A percentile compares a stretch with the other conserved stretches of the same genome.
phyloP scores from a whole-genome alignment of 2,113 vertebrate species.

The Hypocryptadius cinnamomeus region DNA sequence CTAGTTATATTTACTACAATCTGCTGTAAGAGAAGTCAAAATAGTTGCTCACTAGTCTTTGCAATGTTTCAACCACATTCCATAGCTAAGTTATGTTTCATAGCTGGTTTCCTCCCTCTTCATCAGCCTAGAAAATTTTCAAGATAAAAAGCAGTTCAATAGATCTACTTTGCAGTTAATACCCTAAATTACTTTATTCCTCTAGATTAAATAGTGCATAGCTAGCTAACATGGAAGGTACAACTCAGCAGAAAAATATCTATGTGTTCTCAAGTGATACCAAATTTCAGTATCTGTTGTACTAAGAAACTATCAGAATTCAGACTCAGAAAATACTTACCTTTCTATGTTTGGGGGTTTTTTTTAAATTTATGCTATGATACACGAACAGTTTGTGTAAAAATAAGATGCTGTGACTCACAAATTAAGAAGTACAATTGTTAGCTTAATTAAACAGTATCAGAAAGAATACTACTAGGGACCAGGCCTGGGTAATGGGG shows the following conservation, averaged over 20 bases:
- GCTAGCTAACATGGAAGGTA: neutral
- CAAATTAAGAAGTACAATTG: neutral
- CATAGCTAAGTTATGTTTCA: neutral
- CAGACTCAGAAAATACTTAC: neutral
- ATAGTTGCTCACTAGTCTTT: neutral
- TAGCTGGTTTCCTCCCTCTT: neutral
- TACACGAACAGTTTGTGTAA: neutral
- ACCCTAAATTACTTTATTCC: neutral
- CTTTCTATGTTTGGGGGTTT: neutral
- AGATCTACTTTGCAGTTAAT: neutral
- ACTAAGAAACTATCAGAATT: neutral
- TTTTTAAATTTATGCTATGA: neutral
- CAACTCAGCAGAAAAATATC: neutral
- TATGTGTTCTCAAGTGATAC: neutral
- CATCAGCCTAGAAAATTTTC: neutral
- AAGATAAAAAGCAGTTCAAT: neutral
- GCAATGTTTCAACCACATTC: neutral
- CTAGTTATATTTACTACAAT: neutral
- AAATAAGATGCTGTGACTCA: neutral
- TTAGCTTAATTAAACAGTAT: neutral
- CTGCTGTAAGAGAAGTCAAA: neutral
- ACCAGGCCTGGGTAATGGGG: neutral
- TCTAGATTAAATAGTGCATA: neutral
- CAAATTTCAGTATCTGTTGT: neutral
- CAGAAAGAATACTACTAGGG: neutral